Evolutionary conservation across 2,113 vertebrate genomes (phyloP).

Genomic region (Gopherus evgoodei): DNA sequence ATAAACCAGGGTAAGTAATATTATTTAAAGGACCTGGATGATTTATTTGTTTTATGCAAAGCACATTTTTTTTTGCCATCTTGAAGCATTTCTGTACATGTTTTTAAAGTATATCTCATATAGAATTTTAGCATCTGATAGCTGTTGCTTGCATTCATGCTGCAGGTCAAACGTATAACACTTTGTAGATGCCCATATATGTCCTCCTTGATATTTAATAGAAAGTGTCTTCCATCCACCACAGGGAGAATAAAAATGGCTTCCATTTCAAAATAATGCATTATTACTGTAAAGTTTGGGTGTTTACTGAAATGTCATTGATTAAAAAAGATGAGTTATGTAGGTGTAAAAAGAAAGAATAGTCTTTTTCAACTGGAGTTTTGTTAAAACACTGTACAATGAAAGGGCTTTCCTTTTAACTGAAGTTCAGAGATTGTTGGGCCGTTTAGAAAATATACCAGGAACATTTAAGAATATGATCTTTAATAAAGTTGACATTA

Average conservation of each 20-base stretch:
- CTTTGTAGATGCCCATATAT: conserved; percentile 71
- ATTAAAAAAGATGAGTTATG: conserved; percentile 22
- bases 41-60: conserved; percentile 18
- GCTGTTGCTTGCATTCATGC: conserved; percentile 63
- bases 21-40: conserved; percentile 44
- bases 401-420: conserved; percentile 14
- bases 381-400: conserved; percentile 38
- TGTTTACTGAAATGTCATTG: conserved; percentile 15
- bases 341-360: background rate
- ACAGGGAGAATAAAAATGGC: conserved; percentile 43
- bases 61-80: conserved; percentile 50
- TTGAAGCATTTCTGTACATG: conserved; percentile 52
- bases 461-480: conserved; percentile 40
- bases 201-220: conserved; percentile 14
- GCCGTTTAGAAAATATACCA: background rate
- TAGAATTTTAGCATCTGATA: conserved; percentile 52
- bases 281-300: conserved; percentile 58
- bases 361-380: conserved; percentile 37
- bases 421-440: conserved; percentile 46
- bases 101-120: conserved; percentile 33
- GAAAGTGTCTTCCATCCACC: conserved; percentile 43
- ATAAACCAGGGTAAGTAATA: conserved; percentile 33
- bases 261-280: conserved; percentile 62
- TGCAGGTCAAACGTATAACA: conserved; percentile 66
- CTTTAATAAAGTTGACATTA: conserved; percentile 39